Percentiles rank a stretch among this genome's conserved stretches.
Conservation (phyloP, 2,888 invertebrate species). For the Agrilus biguttatus region DNA sequence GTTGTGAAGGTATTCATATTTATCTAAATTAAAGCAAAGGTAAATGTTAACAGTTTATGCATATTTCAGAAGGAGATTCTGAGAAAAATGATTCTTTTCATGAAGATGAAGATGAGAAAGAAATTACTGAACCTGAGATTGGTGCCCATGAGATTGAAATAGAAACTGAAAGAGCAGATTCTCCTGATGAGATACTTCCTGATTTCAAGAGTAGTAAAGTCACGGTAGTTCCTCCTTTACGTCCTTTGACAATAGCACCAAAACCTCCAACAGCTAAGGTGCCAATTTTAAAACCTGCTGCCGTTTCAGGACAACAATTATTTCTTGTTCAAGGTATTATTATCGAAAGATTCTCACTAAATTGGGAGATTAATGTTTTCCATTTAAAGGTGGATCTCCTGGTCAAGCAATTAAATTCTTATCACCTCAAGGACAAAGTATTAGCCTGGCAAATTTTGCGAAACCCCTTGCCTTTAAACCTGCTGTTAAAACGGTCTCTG, state of each 20-base stretch:
- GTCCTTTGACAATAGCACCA: conserved; percentile 37
- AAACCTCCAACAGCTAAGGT: conserved; percentile 25
- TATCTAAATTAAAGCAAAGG: no score
- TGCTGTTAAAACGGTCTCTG: conserved; percentile 18
- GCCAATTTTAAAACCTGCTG: conserved; percentile 25
- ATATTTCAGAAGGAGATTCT: conserved; percentile 7
- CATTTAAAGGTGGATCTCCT: conserved; percentile 11
- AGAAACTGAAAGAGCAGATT: conserved; percentile 20
- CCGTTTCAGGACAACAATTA: conserved; percentile 30
- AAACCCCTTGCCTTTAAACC: conserved; percentile 26
- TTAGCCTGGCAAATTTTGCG: conserved; percentile 25
- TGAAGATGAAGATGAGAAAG: conserved; percentile 15
- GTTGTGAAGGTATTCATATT: no score
- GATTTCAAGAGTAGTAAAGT: conserved; percentile 15
- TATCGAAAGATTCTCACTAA: not conserved
- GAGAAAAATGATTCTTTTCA: conserved; percentile 5
- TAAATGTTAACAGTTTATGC: not conserved
- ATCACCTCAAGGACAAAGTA: conserved; percentile 26
- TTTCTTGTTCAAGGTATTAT: conserved; percentile 30
- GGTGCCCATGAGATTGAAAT: conserved; percentile 25
- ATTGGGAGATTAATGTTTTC: conserved; percentile 1
- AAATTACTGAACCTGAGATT: conserved; percentile 21
- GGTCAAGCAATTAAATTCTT: conserved; percentile 29
- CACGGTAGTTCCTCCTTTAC: conserved; percentile 22
- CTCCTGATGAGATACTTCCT: conserved; percentile 21